phyloP scores from a whole-genome alignment of 2,113 vertebrate genomes.

The Mionectes macconnelli region DNA sequence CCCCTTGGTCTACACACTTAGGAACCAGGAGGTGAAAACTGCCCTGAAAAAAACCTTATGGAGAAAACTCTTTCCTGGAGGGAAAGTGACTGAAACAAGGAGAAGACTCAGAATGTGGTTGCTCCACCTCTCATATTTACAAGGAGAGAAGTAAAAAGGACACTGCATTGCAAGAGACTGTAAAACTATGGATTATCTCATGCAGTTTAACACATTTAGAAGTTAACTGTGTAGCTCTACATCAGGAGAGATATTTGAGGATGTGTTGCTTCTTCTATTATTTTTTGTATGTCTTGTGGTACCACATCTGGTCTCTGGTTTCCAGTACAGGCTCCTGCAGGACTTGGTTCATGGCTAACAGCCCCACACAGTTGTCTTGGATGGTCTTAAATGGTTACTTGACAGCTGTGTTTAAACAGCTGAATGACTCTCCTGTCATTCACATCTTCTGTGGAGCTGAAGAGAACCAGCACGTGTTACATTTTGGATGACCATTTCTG shows the following conservation, averaged over 20 bases:
- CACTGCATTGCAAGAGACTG: background rate
- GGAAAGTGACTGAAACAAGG: background rate
- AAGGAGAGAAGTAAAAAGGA: background rate
- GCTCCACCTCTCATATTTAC: background rate
- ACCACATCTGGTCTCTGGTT: background rate
- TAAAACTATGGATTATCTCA: background rate
- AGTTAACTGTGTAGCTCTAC: background rate
- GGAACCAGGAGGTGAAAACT: conserved; percentile 55
- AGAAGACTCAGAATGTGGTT: background rate
- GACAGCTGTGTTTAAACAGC: background rate
- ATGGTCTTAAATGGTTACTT: background rate
- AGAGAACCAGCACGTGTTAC: background rate
- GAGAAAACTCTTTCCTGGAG: background rate
- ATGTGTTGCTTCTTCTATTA: background rate
- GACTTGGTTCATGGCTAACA: background rate
- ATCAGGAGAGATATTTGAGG: background rate
- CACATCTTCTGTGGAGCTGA: background rate
- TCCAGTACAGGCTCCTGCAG: background rate
- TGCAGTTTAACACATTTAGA: background rate
- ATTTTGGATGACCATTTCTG: background rate
- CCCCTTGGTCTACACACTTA: conserved; percentile 52
- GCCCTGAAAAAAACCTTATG: background rate
- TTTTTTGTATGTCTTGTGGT: background rate
- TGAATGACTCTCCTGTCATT: background rate
- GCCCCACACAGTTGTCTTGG: background rate